These are phyloP conservation scores for Mizuhopecten yessoensis DNA, from an alignment of 1,140 invertebrate species.

Conservation along the genomic window DNA sequence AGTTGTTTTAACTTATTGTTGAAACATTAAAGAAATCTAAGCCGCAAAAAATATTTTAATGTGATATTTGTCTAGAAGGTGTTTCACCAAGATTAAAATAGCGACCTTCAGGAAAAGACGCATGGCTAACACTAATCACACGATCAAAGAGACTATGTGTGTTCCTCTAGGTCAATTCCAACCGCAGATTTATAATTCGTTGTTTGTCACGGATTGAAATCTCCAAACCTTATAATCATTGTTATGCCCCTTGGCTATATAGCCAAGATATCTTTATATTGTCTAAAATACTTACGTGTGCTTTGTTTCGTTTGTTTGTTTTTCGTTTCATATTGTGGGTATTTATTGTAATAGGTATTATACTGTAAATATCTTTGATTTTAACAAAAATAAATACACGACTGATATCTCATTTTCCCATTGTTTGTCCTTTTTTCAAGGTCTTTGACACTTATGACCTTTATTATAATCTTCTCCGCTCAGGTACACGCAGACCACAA, in stretches of 20 bases:
- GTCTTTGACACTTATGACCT: neutral
- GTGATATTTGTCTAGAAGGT: constrained; percentile 27
- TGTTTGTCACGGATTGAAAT: constrained; percentile 12
- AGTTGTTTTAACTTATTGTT: neutral
- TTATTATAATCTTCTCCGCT: too few species aligned
- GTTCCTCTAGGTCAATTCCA: neutral
- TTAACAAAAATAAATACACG: neutral
- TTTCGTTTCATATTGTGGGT: neutral
- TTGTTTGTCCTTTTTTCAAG: neutral
- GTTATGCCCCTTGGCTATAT: constrained; percentile 17
- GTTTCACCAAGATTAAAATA: neutral
- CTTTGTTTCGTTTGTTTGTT: neutral
- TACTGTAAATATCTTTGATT: neutral
- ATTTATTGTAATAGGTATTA: neutral
- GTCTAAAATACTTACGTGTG: neutral
- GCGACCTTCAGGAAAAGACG: neutral
- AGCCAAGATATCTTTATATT: neutral
- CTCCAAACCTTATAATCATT: neutral
- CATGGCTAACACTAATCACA: neutral
- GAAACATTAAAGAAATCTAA: constrained; percentile 28
- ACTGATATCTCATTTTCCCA: neutral
- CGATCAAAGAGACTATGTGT: neutral
- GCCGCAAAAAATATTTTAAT: constrained; percentile 34
- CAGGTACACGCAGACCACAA: too few species aligned
- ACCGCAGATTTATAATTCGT: constrained; percentile 17